Conservation (phyloP, 2,113 vertebrate species). For the Odocoileus hemionus region DNA sequence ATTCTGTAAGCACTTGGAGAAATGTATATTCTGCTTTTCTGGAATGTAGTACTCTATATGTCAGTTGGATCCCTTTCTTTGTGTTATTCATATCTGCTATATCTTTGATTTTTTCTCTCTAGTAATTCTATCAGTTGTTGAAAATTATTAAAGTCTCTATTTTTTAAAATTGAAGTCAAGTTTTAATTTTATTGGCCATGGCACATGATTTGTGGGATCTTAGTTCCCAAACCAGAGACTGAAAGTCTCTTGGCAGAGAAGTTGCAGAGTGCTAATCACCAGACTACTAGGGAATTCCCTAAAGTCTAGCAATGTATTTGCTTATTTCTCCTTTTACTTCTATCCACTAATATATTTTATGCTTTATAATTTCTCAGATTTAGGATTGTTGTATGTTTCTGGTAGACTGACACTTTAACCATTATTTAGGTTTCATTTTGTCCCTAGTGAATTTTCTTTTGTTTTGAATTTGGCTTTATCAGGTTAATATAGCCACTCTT, state of each 20-base stretch:
- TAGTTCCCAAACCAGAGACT: neutral
- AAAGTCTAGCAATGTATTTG: neutral
- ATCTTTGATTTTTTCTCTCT: neutral
- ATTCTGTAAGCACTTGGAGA: neutral
- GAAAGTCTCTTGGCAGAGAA: neutral
- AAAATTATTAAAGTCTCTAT: neutral
- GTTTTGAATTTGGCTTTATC: neutral
- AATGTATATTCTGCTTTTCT: neutral
- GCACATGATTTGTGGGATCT: neutral
- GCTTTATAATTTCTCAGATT: neutral
- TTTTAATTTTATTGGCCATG: neutral
- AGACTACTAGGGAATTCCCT: neutral
- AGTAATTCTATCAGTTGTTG: neutral
- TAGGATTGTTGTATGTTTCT: neutral
- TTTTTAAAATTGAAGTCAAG: neutral
- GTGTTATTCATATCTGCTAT: neutral
- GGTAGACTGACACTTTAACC: neutral
- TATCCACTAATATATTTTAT: neutral
- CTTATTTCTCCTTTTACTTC: neutral
- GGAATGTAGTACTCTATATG: neutral
- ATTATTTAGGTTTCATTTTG: neutral
- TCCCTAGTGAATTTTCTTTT: neutral
- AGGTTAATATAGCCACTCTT: neutral
- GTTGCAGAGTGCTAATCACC: neutral
- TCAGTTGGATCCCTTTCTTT: neutral